These are phyloP conservation scores for Wasmannia auropunctata DNA, from an alignment of 1,140 invertebrate genomes.

Conservation along the genomic window DNA sequence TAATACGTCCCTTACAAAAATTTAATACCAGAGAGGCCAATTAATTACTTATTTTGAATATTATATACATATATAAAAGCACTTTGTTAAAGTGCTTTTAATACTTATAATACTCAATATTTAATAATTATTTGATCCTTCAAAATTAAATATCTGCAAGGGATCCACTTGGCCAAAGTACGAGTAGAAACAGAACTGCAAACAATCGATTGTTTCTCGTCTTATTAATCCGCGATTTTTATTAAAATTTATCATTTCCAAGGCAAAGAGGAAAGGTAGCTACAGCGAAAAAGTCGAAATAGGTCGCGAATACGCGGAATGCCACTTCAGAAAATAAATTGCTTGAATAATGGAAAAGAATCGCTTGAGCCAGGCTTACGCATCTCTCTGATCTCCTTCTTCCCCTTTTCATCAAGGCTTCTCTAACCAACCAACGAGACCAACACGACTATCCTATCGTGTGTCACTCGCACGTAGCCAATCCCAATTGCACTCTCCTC, in stretches of 20 bases:
- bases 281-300: constrained; percentile 7
- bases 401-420: constrained; percentile 38
- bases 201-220: background rate
- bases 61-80: no score
- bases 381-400: constrained; percentile 35
- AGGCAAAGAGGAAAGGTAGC: background rate
- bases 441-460: constrained; percentile 38
- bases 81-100: no score
- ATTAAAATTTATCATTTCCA: constrained; percentile 27
- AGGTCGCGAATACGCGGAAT: constrained; percentile 6
- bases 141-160: no score
- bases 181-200: background rate
- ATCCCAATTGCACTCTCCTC: constrained; percentile 2
- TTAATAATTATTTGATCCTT: no score
- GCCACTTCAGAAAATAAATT: constrained; percentile 74
- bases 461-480: constrained; percentile 62
- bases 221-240: constrained; percentile 6
- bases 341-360: constrained; percentile 75
- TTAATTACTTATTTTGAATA: no score
- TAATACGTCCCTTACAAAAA: no score
- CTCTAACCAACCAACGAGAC: background rate
- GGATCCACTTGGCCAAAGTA: background rate
- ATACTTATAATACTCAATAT: no score
- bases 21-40: no score
- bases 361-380: constrained; percentile 62